phyloP scores from a whole-genome alignment of 1,140 invertebrate genomes.

The Charaxes varanes region DNA sequence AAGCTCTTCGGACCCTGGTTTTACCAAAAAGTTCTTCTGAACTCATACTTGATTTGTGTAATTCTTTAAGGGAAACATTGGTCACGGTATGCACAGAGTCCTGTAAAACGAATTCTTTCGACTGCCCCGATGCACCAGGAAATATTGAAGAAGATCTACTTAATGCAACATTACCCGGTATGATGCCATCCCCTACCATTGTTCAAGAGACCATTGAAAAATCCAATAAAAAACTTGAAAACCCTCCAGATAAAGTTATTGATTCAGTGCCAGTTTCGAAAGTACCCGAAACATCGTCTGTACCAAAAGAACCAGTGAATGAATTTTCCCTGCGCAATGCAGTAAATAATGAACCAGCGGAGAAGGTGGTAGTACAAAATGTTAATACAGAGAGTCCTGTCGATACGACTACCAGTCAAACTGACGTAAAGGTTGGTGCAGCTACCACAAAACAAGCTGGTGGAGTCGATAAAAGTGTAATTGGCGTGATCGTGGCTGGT shows the following conservation, averaged over 20 bases:
- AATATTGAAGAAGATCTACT: slow-evolving; percentile 35
- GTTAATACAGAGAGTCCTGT: slow-evolving; percentile 23
- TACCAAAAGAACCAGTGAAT: slow-evolving; percentile 18
- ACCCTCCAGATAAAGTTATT: not conserved
- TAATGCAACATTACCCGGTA: slow-evolving; percentile 37
- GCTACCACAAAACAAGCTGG: slow-evolving; percentile 42
- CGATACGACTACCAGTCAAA: slow-evolving; percentile 19
- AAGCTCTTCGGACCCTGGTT: slow-evolving; percentile 38
- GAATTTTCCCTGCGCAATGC: slow-evolving; percentile 39
- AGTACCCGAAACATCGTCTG: slow-evolving; percentile 6
- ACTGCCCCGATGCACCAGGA: slow-evolving; percentile 40
- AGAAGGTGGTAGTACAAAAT: slow-evolving; percentile 24
- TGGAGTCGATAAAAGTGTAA: slow-evolving; percentile 56
- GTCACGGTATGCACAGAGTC: slow-evolving; percentile 43
- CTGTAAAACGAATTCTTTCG: slow-evolving; percentile 31
- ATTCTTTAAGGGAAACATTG: slow-evolving; percentile 34
- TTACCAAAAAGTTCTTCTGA: slow-evolving; percentile 35
- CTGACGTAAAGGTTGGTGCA: slow-evolving; percentile 49
- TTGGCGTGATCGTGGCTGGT: slow-evolving; percentile 66
- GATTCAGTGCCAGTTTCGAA: slow-evolving; percentile 5
- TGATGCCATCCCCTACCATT: slow-evolving; percentile 23
- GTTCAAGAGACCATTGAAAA: slow-evolving; percentile 22
- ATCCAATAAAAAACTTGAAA: not conserved
- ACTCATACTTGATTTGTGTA: slow-evolving; percentile 40
- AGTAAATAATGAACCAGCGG: slow-evolving; percentile 33